Evolutionary conservation across 2,113 vertebrate species (phyloP), one percentile per base, ranked within the genome.

Genomic region (Marmota flaviventris): DNA sequence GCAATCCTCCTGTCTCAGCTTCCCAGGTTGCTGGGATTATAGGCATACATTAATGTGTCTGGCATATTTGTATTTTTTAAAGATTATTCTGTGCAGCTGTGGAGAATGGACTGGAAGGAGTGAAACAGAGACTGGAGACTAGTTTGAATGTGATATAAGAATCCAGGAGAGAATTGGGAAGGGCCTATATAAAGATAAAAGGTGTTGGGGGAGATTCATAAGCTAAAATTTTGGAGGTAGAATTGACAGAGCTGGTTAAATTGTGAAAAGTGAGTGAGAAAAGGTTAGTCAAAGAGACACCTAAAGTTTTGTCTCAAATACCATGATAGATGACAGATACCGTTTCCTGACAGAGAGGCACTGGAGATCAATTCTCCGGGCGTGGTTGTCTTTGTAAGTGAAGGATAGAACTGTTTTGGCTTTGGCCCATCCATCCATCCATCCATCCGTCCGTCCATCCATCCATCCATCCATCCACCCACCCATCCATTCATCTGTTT

Each of bases 81-180:
- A 82, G 39, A 61, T 78, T 39, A 39, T 29, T 72, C 58, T 56
- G 58, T 82, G 10, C 78, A 73, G 32, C 42, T 85, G 34, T 48
- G 69, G 45, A 91, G n/a, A 61, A 25, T 45, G 7, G 78, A 84
- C 5, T 78, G 17, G n/a, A 82, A 94, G 51, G 42, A 4, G 24
- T 24, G 29, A 11, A 78, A 76, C 8, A 76, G 75, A 81, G 70
- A 81, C 42, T 12, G 3, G 32, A 90, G 58, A 27, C 42, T 70
- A 65, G 83, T 93, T 78, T 96, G 32, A 27, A 75, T 72, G 37
- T 76, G 63, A 56, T 88, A 12, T n/a, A 73, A 65, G 82, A 81
- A 58, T 58, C 48, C 85, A 88, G 72, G 67, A 78, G 45, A 93
- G 61, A 94, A 77, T 27, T 61, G 51, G n/a, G 42, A 84, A 91